These are phyloP conservation scores for Venusia cambrica DNA, from an alignment of 2,888 invertebrate genomes.

Conservation along the genomic window DNA sequence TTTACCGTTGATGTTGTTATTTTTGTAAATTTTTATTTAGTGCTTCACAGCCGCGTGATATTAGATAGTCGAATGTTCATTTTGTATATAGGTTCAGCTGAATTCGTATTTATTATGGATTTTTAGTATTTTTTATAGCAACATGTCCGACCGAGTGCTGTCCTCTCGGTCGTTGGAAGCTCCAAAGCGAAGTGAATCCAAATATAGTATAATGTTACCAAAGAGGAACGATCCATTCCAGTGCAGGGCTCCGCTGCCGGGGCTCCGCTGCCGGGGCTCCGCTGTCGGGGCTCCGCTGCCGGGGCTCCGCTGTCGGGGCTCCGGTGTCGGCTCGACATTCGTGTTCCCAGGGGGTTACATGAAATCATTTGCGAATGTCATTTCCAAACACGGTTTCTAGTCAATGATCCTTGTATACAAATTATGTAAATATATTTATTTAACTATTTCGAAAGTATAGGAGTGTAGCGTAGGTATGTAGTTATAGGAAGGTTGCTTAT, in stretches of 20 bases:
- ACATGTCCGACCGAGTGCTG: slow-evolving; percentile 17
- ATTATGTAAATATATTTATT: slow-evolving; percentile 62
- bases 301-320: background rate
- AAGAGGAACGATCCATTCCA: slow-evolving; percentile 68
- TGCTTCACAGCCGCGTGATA: slow-evolving; percentile 66
- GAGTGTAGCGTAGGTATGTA: slow-evolving; percentile 54
- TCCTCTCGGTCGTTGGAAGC: slow-evolving; percentile 21
- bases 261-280: background rate
- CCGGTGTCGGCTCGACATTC: too few species aligned
- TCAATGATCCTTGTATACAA: slow-evolving; percentile 73
- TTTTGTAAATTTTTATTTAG: slow-evolving; percentile 71
- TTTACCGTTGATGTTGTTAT: slow-evolving; percentile 70
- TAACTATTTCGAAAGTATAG: slow-evolving; percentile 60
- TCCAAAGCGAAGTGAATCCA: slow-evolving; percentile 37
- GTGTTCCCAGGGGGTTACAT: too few species aligned
- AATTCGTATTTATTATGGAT: slow-evolving; percentile 33
- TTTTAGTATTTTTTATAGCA: slow-evolving; percentile 33
- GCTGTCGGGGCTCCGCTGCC: background rate
- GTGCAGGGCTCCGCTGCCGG: slow-evolving; percentile 1
- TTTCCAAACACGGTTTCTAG: slow-evolving; percentile 72
- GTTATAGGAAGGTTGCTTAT: slow-evolving; percentile 60
- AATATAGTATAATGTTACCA: slow-evolving; percentile 58
- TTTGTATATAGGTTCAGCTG: slow-evolving; percentile 43
- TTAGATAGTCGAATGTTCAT: slow-evolving; percentile 65
- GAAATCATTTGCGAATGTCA: slow-evolving; percentile 30